Base-by-base conservation (phyloP, 2,113 vertebrate species). In the Oreocharis arfaki region DNA sequence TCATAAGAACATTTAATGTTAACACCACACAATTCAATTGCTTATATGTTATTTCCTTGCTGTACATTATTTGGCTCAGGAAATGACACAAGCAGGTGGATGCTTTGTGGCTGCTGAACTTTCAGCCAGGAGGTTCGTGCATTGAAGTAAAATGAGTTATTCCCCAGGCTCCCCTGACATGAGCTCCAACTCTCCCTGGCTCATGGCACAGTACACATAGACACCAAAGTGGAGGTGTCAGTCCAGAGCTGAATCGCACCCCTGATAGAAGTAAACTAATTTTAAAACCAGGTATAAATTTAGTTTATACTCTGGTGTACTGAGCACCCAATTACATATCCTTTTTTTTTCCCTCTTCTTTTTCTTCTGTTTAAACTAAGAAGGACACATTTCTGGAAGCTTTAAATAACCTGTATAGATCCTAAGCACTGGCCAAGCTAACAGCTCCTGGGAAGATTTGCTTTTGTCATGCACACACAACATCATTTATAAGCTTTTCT, bases 101-200 rank as follows among this genome's bases (percentile, higher is more conserved):
- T 24, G 24, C 8, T 86, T 49, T 0, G 2, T 57, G 76, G 63
- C 14, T 80, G 26, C 24, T 63, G 42, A 16, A 47, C 19, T 41
- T 75, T n/a, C 24, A 63, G 42, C 32, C 19, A 2, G 10, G 8
- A 68, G 53, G 18, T 10, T 80, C 84, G 71, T 73, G n/a, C 24
- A n/a, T 0, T 63, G 27, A 65, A 71, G 16, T 39, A n/a, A 84
- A 77, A 84, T 7, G 0, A 60, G 26, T 61, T 57, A 47, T 53
- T 76, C 22, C 32, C 27, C 68, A 42, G 42, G 13, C 44, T 75
- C 16, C 44, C 26, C 52, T 28, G 16, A 44, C 22, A 32, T 49
- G 6, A 68, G 35, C 22, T 82, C 35, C 0, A 0, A 16, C 10
- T 41, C 20, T 12, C 9, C 28, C 21, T 0, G 0, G 56, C 33